A percentile compares a stretch with the other conserved stretches of the same genome.
These are phyloP conservation scores for Stomatorhinus ivindoensis DNA, from an alignment of 2,113 vertebrate genomes.

Conservation along the genomic window DNA sequence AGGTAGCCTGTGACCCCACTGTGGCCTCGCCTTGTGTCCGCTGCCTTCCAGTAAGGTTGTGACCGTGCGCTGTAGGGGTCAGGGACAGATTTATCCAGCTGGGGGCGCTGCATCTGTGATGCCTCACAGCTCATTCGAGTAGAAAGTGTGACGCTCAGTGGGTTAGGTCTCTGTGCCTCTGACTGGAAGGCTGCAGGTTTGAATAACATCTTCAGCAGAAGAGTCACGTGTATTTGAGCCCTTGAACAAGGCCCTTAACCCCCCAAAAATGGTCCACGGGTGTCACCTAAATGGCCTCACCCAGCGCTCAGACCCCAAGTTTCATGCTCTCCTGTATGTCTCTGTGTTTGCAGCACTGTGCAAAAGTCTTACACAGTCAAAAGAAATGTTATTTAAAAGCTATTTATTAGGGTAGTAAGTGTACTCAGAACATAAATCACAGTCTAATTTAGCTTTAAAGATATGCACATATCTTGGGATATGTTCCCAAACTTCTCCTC, in stretches of 20 bases:
- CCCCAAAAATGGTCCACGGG: neutral
- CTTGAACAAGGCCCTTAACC: neutral
- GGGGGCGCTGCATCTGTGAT: neutral
- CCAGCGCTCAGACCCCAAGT: neutral
- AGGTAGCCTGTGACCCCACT: slow-evolving; percentile 21
- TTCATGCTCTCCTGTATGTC: neutral
- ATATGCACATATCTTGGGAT: too few relatives aligned
- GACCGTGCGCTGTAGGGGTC: neutral
- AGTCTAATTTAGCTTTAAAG: neutral
- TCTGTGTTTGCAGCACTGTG: neutral
- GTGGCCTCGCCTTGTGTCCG: slow-evolving; percentile 2
- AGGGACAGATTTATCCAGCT: neutral
- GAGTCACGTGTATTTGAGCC: neutral
- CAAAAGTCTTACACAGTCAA: neutral
- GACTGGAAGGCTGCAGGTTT: neutral
- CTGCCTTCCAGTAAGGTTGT: neutral
- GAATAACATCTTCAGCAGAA: neutral
- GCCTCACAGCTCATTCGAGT: neutral
- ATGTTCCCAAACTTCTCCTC: neutral
- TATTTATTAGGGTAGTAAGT: neutral
- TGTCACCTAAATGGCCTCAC: neutral
- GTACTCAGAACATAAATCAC: neutral
- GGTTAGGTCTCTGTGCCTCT: neutral
- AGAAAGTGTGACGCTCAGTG: neutral
- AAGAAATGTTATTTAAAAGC: neutral